Evolutionary conservation across 2,113 vertebrate species (phyloP).

Genomic region (Eretmochelys imbricata): DNA sequence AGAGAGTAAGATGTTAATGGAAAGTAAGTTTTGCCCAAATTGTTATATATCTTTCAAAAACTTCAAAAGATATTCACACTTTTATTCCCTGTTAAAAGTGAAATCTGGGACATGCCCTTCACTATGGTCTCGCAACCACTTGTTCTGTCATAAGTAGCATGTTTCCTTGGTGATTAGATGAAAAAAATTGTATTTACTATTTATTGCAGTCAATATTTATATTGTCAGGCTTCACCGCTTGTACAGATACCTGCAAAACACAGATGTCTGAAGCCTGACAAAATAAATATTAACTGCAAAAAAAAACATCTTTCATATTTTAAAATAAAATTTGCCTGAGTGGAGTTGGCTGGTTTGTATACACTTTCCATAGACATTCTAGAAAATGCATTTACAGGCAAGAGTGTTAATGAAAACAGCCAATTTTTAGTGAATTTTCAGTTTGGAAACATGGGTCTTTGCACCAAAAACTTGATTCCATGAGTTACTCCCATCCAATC

Average conservation of each 20-base stretch:
- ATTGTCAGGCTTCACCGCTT: not conserved
- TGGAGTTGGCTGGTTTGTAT: slow-evolving; percentile 34
- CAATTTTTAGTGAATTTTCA: not conserved
- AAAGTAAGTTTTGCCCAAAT: not conserved
- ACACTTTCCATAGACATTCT: slow-evolving; percentile 44
- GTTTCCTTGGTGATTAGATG: not conserved
- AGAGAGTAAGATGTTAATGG: not conserved
- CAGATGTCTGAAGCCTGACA: not conserved
- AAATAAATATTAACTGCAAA: slow-evolving; percentile 15
- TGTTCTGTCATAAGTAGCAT: not conserved
- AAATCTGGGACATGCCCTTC: not conserved
- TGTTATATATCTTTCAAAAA: not conserved
- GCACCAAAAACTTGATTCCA: not conserved
- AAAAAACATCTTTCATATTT: slow-evolving; percentile 7
- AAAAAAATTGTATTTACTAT: not conserved
- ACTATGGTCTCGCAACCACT: not conserved
- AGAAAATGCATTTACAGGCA: slow-evolving; percentile 40
- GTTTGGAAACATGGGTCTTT: slow-evolving; percentile 12
- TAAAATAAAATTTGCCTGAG: slow-evolving; percentile 21
- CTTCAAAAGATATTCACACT: not conserved
- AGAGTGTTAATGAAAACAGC: slow-evolving; percentile 54
- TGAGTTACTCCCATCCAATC: not conserved
- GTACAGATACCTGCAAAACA: not conserved
- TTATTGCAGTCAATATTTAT: not conserved
- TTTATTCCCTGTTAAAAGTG: not conserved